These are phyloP conservation scores for Thymelicus lineola DNA, from an alignment of 2,888 invertebrate genomes.

Conservation along the genomic window DNA sequence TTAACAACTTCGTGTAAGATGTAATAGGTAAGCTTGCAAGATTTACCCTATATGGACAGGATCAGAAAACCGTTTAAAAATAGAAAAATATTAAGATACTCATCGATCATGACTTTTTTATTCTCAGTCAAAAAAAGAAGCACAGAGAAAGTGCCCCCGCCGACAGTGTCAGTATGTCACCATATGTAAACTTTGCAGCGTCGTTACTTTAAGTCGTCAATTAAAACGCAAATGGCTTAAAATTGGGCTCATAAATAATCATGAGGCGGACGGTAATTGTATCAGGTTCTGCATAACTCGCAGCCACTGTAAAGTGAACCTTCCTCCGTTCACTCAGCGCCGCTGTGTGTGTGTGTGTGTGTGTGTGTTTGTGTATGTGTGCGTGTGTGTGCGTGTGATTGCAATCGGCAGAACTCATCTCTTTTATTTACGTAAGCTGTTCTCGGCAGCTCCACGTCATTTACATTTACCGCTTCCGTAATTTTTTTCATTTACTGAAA, in stretches of 20 bases:
- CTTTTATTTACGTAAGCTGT: background rate
- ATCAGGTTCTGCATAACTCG: slow-evolving; percentile 1
- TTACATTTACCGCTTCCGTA: background rate
- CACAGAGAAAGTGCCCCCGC: too few species aligned
- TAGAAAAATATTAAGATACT: too few species aligned
- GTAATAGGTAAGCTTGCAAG: too few species aligned
- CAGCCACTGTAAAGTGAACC: background rate
- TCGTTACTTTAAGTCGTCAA: background rate
- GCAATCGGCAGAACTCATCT: background rate
- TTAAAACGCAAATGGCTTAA: slow-evolving; percentile 11
- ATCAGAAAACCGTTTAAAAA: too few species aligned
- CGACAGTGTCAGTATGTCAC: too few species aligned
- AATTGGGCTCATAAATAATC: slow-evolving; percentile 11
- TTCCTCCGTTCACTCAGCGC: background rate
- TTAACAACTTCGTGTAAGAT: too few species aligned
- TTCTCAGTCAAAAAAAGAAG: too few species aligned
- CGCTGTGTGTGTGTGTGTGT: background rate
- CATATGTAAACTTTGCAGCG: too few species aligned
- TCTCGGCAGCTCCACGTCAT: background rate
- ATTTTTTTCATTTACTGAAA: too few species aligned
- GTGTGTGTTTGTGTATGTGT: too few species aligned
- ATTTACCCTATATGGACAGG: too few species aligned
- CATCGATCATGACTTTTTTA: too few species aligned
- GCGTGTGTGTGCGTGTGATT: background rate
- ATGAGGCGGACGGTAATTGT: background rate